Base-by-base conservation (phyloP, 2,888 invertebrate genomes). In the Torymus tubicola region DNA sequence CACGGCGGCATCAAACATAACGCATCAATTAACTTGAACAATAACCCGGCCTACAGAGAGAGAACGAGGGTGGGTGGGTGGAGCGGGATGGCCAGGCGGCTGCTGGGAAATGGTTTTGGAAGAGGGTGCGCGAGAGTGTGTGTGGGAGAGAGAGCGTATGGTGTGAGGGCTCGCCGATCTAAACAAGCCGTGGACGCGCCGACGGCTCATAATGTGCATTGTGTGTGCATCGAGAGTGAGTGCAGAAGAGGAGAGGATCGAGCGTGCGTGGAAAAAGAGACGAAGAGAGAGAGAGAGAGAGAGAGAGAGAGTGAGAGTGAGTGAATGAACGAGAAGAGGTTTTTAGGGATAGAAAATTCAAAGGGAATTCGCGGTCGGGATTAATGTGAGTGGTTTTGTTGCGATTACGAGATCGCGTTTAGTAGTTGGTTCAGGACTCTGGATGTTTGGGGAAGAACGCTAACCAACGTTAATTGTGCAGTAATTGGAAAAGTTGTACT, bases 1-100 rank as follows among this genome's bases (percentile, higher is more conserved):
- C 90, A 88, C 88, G 88, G 87, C 90, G 89, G 83, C 90, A 90
- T 90, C 90, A 90, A 91, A 91, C 91, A 91, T 90, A 91, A 91
- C 91, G 90, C 90, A 91, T 90, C 91, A 91, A 91, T 90, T 90
- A 91, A 90, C 90, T 89, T 89, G 91, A 91, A 91, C 91, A 91
- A 91, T 90, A 89, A 90, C 88, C 87, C 50, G 42, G 18, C 64
- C n/a, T 4, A 53, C 24, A 12, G 53, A 31, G 52, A 42, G 53
- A 16, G 61, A 61, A 68, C 13, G 78, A 50, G 71, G 18, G 42
- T 2, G n/a, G n/a, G 69, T 24, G 50, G 24, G 24, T 24, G 24
- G 24, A 24, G 2, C 24, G 24, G 24, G 24, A n/a, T n/a, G n/a
- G n/a, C n/a, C n/a, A 3, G 24, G 24, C 2, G 24, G 24, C 24